phyloP scores from a whole-genome alignment of 2,888 invertebrate species.

The Busseola fusca region DNA sequence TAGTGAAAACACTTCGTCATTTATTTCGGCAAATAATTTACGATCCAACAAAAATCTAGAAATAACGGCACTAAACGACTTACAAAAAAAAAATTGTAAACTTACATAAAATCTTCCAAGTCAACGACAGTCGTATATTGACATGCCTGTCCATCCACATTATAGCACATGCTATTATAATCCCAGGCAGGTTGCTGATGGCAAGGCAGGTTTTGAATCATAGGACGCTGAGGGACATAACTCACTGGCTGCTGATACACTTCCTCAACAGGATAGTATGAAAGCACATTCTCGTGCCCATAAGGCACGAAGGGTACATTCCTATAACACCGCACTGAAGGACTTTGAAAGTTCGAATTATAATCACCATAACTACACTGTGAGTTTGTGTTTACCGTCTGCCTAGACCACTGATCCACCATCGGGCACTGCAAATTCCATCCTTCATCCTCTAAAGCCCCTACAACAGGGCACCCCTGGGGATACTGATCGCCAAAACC shows the following conservation, averaged over 20 bases:
- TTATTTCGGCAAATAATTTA: conserved; percentile 11
- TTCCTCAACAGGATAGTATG: conserved; percentile 67
- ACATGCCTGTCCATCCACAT: conserved; percentile 91
- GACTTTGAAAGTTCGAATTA: conserved; percentile 66
- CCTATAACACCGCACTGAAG: conserved; percentile 75
- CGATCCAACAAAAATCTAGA: conserved; percentile 6
- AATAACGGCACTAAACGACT: neutral
- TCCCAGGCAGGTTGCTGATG: conserved; percentile 87
- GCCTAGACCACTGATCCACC: conserved; percentile 75
- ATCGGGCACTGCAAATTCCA: conserved; percentile 81
- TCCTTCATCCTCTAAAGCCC: conserved; percentile 71
- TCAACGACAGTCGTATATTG: conserved; percentile 91
- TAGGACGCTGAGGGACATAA: conserved; percentile 66
- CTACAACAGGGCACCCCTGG: conserved; percentile 75
- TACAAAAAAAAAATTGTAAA: conserved; percentile 60
- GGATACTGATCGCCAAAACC: conserved; percentile 68
- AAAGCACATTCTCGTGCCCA: conserved; percentile 63
- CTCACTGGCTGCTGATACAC: conserved; percentile 65
- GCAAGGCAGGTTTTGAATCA: conserved; percentile 85
- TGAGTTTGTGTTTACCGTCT: conserved; percentile 64
- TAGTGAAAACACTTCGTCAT: neutral
- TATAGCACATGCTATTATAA: conserved; percentile 91
- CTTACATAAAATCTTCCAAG: conserved; percentile 94
- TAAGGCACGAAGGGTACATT: conserved; percentile 67
- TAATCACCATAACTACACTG: conserved; percentile 71